These are phyloP conservation scores for Myotis myotis DNA, from an alignment of 2,797 vertebrate species.

Conservation along the genomic window DNA sequence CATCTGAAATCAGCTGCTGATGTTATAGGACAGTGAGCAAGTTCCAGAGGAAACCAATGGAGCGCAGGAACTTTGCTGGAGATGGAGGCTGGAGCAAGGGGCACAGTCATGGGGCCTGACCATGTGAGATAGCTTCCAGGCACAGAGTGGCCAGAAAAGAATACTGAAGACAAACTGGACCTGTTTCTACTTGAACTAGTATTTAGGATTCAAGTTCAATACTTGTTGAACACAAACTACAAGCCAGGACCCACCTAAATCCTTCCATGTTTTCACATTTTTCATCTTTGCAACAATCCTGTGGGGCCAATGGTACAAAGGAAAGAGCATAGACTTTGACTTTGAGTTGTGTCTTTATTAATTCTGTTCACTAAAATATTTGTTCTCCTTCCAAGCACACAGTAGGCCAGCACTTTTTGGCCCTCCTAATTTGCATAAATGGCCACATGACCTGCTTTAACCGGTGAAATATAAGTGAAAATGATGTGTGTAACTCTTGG, in stretches of 20 bases:
- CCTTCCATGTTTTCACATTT: conserved; percentile 24
- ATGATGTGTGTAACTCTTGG: not conserved
- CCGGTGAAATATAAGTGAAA: conserved; percentile 17
- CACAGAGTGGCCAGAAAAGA: not conserved
- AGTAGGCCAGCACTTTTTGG: not conserved
- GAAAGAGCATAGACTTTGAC: not conserved
- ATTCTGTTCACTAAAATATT: conserved; percentile 18
- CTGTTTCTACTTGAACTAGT: conserved; percentile 26
- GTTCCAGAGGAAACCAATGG: conserved; percentile 16
- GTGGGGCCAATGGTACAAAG: not conserved
- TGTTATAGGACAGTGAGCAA: not conserved
- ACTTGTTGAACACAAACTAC: not conserved
- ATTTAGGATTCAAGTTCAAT: conserved; percentile 41
- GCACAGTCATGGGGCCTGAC: not conserved
- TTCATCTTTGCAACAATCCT: conserved; percentile 31
- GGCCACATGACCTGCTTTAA: conserved; percentile 16
- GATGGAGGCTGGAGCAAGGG: not conserved
- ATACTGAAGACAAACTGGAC: conserved; percentile 23
- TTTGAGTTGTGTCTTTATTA: not conserved
- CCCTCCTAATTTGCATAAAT: conserved; percentile 25
- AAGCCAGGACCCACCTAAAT: conserved; percentile 37
- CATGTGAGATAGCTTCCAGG: conserved; percentile 3
- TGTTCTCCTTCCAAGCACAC: not conserved
- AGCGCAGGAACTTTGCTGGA: not conserved
- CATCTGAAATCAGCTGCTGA: not conserved